Conservation (phyloP, 2,797 vertebrate genomes). For the Anguilla anguilla region DNA sequence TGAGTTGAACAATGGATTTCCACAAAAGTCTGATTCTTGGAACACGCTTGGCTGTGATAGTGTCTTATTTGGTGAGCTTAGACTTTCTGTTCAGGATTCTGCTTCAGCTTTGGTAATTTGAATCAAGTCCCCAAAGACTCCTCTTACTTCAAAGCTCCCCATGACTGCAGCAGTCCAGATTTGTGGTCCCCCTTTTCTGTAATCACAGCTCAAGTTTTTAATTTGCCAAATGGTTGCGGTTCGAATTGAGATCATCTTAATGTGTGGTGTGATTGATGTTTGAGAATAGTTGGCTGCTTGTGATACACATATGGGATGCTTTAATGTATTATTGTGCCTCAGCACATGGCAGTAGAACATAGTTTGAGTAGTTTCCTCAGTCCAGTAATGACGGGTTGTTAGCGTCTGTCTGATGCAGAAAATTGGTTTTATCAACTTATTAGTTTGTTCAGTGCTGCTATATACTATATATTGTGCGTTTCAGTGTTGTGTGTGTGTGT, state of each 20-base stretch:
- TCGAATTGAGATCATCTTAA: constrained; percentile 75
- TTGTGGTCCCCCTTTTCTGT: constrained; percentile 63
- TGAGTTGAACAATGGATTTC: neutral
- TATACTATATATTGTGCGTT: neutral
- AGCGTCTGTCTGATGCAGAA: constrained; percentile 46
- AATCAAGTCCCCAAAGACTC: constrained; percentile 60
- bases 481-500: too few relatives aligned
- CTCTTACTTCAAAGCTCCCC: constrained; percentile 69
- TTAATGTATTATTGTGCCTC: constrained; percentile 65
- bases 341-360: constrained; percentile 57
- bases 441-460: neutral
- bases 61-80: constrained; percentile 48
- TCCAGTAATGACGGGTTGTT: constrained; percentile 63
- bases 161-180: constrained; percentile 67
- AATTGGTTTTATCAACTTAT: constrained; percentile 52
- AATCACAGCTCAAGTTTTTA: constrained; percentile 73
- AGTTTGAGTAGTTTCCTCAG: constrained; percentile 56
- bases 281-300: constrained; percentile 70
- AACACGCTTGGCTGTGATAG: constrained; percentile 34
- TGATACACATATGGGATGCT: constrained; percentile 63
- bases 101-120: constrained; percentile 55
- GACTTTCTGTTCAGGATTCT: constrained; percentile 38
- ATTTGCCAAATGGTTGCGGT: constrained; percentile 77
- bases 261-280: constrained; percentile 76
- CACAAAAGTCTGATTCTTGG: neutral